These are phyloP conservation scores for Brachyrhaphis roseni DNA, from an alignment of 2,797 vertebrate species.

Conservation along the genomic window DNA sequence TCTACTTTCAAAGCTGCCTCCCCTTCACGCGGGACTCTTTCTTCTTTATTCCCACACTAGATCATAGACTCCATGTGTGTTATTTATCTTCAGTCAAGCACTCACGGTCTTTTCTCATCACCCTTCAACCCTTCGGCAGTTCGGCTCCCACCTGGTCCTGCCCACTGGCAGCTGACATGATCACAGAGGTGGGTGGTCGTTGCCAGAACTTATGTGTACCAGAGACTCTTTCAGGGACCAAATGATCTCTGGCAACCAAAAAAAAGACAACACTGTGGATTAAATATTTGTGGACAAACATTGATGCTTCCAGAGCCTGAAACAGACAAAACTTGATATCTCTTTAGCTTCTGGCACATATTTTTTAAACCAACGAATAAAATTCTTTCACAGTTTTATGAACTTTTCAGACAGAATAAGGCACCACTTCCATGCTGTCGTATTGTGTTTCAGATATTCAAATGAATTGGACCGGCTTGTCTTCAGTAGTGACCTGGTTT, in stretches of 20 bases:
- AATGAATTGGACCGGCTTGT: not conserved
- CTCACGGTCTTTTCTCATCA: slow-evolving; percentile 29
- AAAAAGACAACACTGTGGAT: not conserved
- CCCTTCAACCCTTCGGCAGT: slow-evolving; percentile 14
- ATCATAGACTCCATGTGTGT: slow-evolving; percentile 51
- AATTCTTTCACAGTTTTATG: not conserved
- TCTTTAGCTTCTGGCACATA: not conserved
- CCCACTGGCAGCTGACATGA: slow-evolving; percentile 67
- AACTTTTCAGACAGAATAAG: not conserved
- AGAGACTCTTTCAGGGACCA: slow-evolving; percentile 68
- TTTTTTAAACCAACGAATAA: not conserved
- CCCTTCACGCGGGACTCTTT: slow-evolving; percentile 40
- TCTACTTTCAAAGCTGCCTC: slow-evolving; percentile 52
- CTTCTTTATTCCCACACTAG: slow-evolving; percentile 32
- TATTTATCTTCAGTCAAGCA: slow-evolving; percentile 55
- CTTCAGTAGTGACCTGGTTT: not conserved
- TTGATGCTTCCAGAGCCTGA: not conserved
- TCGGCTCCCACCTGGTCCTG: slow-evolving; percentile 30
- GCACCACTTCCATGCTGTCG: not conserved
- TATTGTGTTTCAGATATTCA: not conserved
- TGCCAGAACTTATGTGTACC: slow-evolving; percentile 31
- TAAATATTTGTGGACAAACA: not conserved
- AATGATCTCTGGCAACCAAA: slow-evolving; percentile 63
- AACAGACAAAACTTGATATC: not conserved
- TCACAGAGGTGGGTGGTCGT: slow-evolving; percentile 41